A percentile compares a stretch with the other conserved stretches of the same genome.
These are phyloP conservation scores for Notarius lentiginosus DNA, from an alignment of 2,113 vertebrate genomes.

Conservation along the genomic window DNA sequence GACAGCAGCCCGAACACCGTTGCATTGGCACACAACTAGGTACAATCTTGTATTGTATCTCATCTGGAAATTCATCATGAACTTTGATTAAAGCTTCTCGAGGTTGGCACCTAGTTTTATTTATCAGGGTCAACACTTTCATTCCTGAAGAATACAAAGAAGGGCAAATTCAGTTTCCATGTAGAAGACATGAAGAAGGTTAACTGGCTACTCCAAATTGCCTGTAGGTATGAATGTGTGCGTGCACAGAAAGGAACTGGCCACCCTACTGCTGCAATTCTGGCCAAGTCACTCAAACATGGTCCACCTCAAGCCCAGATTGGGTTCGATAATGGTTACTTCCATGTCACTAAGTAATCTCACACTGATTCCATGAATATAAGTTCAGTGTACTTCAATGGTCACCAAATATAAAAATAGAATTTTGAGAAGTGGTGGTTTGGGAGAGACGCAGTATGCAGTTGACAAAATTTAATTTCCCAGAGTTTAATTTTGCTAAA, in stretches of 20 bases:
- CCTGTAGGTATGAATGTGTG: too few relatives aligned
- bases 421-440: background rate
- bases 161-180: background rate
- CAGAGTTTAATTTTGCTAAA: background rate
- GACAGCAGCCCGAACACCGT: slow-evolving; percentile 27
- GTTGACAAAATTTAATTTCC: background rate
- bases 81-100: slow-evolving; percentile 16
- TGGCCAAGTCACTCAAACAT: too few relatives aligned
- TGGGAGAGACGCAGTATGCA: background rate
- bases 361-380: background rate
- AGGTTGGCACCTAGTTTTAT: background rate
- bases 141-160: background rate
- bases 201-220: too few relatives aligned
- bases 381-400: background rate
- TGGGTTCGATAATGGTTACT: too few relatives aligned
- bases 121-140: fast-evolving
- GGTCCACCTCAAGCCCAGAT: too few relatives aligned
- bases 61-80: slow-evolving; percentile 14
- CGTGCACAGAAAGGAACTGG: too few relatives aligned
- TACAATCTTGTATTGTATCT: background rate
- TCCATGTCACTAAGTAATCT: background rate
- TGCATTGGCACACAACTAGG: slow-evolving; percentile 18
- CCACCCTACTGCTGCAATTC: too few relatives aligned
- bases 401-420: background rate
- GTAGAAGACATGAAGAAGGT: background rate